These are phyloP conservation scores for Athalia rosae DNA, from an alignment of 2,888 invertebrate genomes.

Conservation along the genomic window DNA sequence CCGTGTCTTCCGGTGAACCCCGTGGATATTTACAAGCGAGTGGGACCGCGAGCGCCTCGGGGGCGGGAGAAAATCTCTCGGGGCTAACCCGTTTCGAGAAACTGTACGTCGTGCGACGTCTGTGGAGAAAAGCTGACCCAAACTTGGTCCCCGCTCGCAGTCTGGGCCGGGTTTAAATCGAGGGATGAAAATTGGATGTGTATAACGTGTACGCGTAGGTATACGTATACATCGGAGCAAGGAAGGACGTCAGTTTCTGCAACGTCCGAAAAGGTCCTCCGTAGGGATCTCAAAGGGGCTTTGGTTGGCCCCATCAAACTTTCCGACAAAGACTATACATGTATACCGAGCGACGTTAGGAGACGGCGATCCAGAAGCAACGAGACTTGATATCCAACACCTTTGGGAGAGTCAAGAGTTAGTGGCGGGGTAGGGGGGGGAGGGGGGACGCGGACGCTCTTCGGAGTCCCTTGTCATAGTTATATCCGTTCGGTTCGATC, in stretches of 20 bases:
- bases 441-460: neutral
- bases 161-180: conserved; percentile 26
- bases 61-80: neutral
- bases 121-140: neutral
- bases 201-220: no score
- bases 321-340: conserved; percentile 1
- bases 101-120: neutral
- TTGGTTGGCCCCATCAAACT: conserved; percentile 26
- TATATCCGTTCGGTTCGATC: conserved; percentile 27
- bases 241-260: neutral
- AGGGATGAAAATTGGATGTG: conserved; percentile 1
- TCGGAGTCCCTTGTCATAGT: conserved; percentile 26
- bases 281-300: conserved; percentile 1
- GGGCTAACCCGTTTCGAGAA: conserved; percentile 9
- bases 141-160: conserved; percentile 10
- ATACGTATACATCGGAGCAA: no score
- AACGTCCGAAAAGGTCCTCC: conserved; percentile 18
- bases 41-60: neutral
- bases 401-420: conserved; percentile 26
- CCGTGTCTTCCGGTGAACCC: no score
- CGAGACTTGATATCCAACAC: conserved; percentile 35
- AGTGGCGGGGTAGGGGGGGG: no score
- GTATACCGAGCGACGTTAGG: no score
- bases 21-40: no score
- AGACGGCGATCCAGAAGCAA: conserved; percentile 1